Evolutionary conservation across 2,797 vertebrate genomes (phyloP).

Genomic region (Chelonia mydas): DNA sequence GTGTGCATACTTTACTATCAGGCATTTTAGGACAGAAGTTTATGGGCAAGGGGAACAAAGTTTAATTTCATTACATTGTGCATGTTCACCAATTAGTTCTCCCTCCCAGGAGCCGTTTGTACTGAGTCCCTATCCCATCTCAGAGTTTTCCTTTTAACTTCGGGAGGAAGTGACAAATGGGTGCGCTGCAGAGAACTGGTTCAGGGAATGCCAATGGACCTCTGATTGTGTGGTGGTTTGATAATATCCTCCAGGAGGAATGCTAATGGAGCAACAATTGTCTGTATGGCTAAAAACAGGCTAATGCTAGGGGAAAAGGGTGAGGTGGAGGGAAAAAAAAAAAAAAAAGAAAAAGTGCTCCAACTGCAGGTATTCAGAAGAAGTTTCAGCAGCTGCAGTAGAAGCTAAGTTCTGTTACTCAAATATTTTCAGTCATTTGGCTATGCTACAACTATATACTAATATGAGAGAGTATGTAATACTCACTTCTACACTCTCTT

Average conservation of each 20-base stretch:
- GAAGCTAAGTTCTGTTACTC: background rate
- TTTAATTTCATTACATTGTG: background rate
- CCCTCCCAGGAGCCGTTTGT: background rate
- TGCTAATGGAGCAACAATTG: background rate
- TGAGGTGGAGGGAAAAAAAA: background rate
- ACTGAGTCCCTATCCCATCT: background rate
- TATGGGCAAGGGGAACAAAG: background rate
- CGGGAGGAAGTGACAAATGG: background rate
- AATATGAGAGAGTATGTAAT: background rate
- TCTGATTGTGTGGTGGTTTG: background rate
- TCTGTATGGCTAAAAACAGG: background rate
- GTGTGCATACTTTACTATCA: background rate
- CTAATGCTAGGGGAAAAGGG: background rate
- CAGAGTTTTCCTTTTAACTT: background rate
- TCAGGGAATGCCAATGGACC: background rate
- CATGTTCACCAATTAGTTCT: background rate
- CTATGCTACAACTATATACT: background rate
- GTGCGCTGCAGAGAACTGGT: background rate
- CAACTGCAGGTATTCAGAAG: background rate
- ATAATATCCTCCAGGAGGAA: background rate
- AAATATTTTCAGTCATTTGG: rapidly evolving
- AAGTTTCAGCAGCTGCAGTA: background rate
- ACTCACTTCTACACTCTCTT: constrained; percentile 92
- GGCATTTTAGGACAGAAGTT: background rate
- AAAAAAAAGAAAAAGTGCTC: background rate